Evolutionary conservation across 2,113 vertebrate species (phyloP).

Genomic region (Noctilio leporinus): DNA sequence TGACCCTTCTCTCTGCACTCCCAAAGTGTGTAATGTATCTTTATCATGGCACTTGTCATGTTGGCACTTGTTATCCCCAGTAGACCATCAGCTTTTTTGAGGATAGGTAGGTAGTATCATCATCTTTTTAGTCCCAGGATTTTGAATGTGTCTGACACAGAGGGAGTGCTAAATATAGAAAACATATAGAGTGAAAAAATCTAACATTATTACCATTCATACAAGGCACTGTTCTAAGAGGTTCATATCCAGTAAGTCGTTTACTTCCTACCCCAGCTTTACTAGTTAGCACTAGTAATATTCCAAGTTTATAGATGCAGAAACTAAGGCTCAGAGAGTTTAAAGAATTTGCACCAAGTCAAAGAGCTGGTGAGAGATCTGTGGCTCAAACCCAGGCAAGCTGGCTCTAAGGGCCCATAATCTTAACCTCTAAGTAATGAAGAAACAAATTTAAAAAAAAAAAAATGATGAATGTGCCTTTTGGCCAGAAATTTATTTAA

Average conservation of each 20-base stretch:
- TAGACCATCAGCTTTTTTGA: background rate
- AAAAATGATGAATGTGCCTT: background rate
- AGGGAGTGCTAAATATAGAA: background rate
- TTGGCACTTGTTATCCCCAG: background rate
- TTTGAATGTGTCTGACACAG: no score
- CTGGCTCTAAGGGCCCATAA: background rate
- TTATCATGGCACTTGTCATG: rapidly evolving
- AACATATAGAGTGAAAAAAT: background rate
- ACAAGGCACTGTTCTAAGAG: background rate
- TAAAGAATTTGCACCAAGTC: background rate
- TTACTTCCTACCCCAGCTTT: background rate
- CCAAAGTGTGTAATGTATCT: background rate
- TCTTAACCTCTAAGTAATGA: background rate
- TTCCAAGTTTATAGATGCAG: background rate
- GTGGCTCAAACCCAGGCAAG: background rate
- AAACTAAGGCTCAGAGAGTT: background rate
- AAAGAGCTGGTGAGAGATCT: background rate
- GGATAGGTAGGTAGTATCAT: rapidly evolving
- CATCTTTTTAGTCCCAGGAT: background rate
- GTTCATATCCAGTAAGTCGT: background rate
- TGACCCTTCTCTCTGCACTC: background rate
- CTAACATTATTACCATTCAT: rapidly evolving
- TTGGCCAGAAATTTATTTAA: background rate
- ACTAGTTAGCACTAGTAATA: no score
- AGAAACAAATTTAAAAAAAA: background rate